These are phyloP conservation scores for Nymphalis io DNA, from an alignment of 1,140 invertebrate species.

Conservation along the genomic window DNA sequence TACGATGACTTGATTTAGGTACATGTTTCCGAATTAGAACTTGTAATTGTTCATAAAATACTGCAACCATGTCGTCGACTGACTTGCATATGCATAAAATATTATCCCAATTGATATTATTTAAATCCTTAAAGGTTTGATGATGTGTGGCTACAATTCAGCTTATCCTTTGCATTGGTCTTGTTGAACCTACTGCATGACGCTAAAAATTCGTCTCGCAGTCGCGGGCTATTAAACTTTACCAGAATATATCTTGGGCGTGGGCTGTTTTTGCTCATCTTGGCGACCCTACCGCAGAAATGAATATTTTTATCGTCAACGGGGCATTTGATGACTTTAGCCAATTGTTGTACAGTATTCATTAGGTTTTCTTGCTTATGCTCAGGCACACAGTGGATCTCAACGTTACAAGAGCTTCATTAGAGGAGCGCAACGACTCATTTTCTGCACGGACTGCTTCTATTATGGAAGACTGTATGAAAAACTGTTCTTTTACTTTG, in stretches of 20 bases:
- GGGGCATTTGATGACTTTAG: too few species aligned
- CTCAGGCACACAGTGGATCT: not conserved
- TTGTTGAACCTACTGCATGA: not conserved
- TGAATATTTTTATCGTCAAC: not conserved
- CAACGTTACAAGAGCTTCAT: not conserved
- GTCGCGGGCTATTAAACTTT: conserved; percentile 19
- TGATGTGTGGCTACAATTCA: not conserved
- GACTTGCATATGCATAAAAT: too few species aligned
- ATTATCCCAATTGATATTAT: too few species aligned
- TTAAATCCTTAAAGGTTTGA: not conserved
- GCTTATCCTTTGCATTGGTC: not conserved
- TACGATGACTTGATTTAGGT: too few species aligned
- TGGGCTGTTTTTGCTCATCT: not conserved
- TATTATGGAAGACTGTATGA: not conserved
- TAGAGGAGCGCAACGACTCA: not conserved
- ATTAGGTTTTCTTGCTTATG: conserved; percentile 2
- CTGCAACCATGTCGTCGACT: too few species aligned
- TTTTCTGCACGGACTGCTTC: not conserved
- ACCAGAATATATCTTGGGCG: not conserved
- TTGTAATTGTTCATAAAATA: too few species aligned
- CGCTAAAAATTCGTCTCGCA: not conserved
- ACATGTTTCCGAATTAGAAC: too few species aligned
- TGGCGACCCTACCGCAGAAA: not conserved
- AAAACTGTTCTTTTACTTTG: not conserved
- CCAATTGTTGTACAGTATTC: not conserved